Evolutionary conservation across 2,888 invertebrate species (phyloP).

Genomic region (Galeruca laticollis): DNA sequence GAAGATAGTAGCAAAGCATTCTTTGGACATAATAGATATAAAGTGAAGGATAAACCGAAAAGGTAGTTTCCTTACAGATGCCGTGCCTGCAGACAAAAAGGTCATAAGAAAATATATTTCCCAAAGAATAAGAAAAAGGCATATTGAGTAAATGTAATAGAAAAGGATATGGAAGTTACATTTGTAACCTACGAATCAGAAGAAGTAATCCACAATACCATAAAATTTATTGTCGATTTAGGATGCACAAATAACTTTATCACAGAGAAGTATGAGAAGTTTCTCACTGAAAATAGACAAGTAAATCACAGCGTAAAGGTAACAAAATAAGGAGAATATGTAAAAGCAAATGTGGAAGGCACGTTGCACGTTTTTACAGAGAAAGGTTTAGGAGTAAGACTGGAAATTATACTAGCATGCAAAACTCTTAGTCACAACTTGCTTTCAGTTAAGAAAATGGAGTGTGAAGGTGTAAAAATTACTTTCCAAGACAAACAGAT

Average conservation of each 20-base stretch:
- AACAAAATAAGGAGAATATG: conserved; percentile 46
- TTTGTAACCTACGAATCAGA: too few species aligned
- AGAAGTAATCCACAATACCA: not conserved
- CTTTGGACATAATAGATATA: too few species aligned
- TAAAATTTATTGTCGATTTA: conserved; percentile 48
- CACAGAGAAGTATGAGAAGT: conserved; percentile 34
- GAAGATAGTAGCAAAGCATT: too few species aligned
- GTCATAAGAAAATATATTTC: not conserved
- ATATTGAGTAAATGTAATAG: not conserved
- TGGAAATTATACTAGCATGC: conserved; percentile 45
- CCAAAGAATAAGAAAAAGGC: conserved; percentile 4
- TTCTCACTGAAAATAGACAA: conserved; percentile 35
- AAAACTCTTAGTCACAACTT: conserved; percentile 44
- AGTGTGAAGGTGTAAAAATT: conserved; percentile 15
- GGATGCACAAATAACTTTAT: conserved; percentile 50
- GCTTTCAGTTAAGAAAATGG: conserved; percentile 48
- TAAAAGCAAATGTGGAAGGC: too few species aligned
- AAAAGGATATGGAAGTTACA: too few species aligned
- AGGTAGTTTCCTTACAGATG: too few species aligned
- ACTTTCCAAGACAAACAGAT: too few species aligned
- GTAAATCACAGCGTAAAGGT: conserved; percentile 45
- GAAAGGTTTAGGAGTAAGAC: conserved; percentile 32
- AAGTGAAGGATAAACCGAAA: too few species aligned
- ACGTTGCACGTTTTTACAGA: conserved; percentile 41
- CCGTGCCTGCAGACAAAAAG: not conserved